These are phyloP conservation scores for Pelagia noctiluca DNA, from an alignment of 30 jellyfish, hydroid and myxozoan genomes.

Conservation along the genomic window DNA sequence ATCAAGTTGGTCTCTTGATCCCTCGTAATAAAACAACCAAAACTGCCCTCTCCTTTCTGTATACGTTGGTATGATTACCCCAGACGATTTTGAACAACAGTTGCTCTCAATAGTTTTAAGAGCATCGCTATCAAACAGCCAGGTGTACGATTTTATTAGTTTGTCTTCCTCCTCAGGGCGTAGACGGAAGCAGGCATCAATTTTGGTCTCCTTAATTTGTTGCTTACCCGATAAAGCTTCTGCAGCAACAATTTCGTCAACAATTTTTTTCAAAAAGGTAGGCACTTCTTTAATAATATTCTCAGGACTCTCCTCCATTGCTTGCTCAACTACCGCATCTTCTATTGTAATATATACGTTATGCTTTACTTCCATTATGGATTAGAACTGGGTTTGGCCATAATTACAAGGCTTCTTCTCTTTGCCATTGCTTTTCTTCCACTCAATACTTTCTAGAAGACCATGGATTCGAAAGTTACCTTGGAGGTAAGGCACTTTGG, in stretches of 20 bases:
- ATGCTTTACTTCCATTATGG: not conserved
- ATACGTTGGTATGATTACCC: constrained; percentile 9
- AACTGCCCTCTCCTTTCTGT: constrained; percentile 21
- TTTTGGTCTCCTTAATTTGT: not conserved
- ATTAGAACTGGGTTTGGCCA: constrained; percentile 31
- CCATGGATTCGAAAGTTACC: constrained; percentile 43
- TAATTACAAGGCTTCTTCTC: constrained; percentile 29
- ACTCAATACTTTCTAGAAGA: constrained; percentile 23
- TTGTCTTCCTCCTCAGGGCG: not conserved
- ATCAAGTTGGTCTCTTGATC: not conserved
- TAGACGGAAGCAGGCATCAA: not conserved
- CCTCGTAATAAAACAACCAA: constrained; percentile 29
- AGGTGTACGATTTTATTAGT: not conserved
- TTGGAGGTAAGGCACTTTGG: constrained; percentile 36
- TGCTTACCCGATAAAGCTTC: not conserved
- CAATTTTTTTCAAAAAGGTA: not conserved
- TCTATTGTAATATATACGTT: not conserved
- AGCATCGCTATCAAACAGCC: not conserved
- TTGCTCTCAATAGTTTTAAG: not conserved
- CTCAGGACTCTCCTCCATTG: not conserved
- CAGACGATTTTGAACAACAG: not conserved
- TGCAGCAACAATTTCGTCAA: not conserved
- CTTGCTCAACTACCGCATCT: too few relatives aligned
- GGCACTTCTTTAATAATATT: not conserved
- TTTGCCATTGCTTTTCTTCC: constrained; percentile 23